Evolutionary conservation across 2,888 invertebrate species (phyloP).

Genomic region (Ichneumoninae sp.): DNA sequence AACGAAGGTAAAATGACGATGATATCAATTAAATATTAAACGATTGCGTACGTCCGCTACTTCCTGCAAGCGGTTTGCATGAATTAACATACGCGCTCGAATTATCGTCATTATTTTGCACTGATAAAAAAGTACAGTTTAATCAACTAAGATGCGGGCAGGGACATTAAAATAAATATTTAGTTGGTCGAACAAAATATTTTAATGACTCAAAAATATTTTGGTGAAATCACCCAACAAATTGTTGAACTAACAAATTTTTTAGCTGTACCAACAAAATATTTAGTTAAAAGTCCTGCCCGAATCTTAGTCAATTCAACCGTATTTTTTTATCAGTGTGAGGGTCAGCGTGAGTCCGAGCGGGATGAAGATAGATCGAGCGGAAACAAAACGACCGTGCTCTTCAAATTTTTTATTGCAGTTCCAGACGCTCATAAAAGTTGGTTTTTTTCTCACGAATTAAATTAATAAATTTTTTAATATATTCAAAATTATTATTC

Average conservation of each 20-base stretch:
- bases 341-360: conserved; percentile 2
- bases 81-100: conserved; percentile 58
- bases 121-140: no score
- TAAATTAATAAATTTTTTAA: not conserved
- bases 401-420: not conserved
- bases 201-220: no score
- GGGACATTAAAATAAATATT: no score
- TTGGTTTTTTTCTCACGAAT: not conserved
- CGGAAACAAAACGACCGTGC: not conserved
- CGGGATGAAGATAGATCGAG: not conserved
- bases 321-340: no score
- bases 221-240: no score
- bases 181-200: no score
- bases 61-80: conserved; percentile 61
- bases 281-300: no score
- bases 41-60: conserved; percentile 57
- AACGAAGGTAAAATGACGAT: conserved; percentile 61
- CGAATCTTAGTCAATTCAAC: no score
- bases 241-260: no score
- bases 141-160: no score
- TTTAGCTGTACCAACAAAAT: no score
- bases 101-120: conserved; percentile 42
- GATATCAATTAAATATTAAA: conserved; percentile 71
- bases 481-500: not conserved
- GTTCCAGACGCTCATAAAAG: not conserved